Percentiles rank a stretch among this genome's conserved stretches.
Conservation (phyloP, 2,888 invertebrate genomes). For the Drosophila falleni region DNA sequence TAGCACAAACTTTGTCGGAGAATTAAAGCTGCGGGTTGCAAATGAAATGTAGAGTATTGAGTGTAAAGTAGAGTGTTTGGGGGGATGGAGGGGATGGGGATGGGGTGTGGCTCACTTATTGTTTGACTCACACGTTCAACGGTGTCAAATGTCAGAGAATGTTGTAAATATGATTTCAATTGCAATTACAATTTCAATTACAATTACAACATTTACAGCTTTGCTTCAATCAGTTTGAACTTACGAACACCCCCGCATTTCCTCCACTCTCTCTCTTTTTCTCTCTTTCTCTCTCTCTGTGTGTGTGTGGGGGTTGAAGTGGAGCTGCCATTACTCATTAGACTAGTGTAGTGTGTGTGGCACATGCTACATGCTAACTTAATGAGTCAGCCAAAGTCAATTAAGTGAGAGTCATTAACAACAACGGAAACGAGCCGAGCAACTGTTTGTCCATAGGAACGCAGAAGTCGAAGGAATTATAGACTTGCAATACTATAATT, state of each 20-base stretch:
- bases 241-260: constrained; percentile 7
- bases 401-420: constrained; percentile 33
- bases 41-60: background rate
- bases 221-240: constrained; percentile 21
- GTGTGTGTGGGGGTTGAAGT: background rate
- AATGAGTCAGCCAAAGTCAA: constrained; percentile 35
- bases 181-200: constrained; percentile 49
- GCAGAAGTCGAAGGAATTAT: background rate
- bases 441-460: background rate
- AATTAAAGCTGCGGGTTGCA: background rate
- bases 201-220: constrained; percentile 48
- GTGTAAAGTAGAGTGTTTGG: background rate
- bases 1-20: background rate
- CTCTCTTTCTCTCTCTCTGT: too few relatives aligned
- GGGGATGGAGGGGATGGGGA: background rate
- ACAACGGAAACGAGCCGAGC: constrained; percentile 16
- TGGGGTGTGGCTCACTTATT: background rate
- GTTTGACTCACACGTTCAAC: constrained; percentile 10
- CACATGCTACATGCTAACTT: constrained; percentile 21
- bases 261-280: background rate
- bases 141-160: constrained; percentile 66
- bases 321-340: constrained; percentile 17
- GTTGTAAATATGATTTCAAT: constrained; percentile 60
- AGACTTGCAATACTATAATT: background rate
- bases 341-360: constrained; percentile 6